Base-by-base conservation (phyloP, 2,797 vertebrate species). In the Coccyzus lansbergi region DNA sequence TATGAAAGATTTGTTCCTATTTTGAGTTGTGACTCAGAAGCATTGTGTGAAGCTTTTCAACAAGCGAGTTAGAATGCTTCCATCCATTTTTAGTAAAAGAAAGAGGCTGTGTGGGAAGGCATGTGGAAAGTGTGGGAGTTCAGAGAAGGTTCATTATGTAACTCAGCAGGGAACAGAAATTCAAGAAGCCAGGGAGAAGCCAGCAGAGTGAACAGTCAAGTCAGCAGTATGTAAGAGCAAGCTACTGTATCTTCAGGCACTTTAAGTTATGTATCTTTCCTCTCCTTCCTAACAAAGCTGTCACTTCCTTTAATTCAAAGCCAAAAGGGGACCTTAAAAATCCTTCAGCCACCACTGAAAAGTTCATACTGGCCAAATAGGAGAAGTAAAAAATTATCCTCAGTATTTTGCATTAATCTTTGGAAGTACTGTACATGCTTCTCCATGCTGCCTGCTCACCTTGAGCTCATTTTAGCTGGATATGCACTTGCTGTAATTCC, bases 81-180 rank as follows among this genome's bases (percentile, higher is more conserved):
- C 52, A 67, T 51, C 76, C 70, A 2, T 83, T 95, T 96, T 95
- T 91, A 97, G 84, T 38, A 69, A 36, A 64, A 90, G 68, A 92
- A 92, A 91, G 60, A 19, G 79, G 63, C 87, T 77, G 56, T 76
- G 94, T 95, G 79, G 92, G 94, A 89, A 93, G 76, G 70, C 88
- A 87, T 89, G 84, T 34, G 59, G 62, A 95, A 92, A 95, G 70
- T 76, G 89, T 76, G 59, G 95, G 94, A 93, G 85, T 91, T 95
- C 40, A 91, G 82, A 91, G 76, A 94, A 92, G 12, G 2, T 83
- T 94, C 87, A 86, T 95, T 93, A 92, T 63, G 60, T 81, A 96
- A 92, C 84, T 46, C 94, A 72, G 70, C 74, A 31, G 93, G 91
- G 89, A 95, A 48, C 12, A 92, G 76, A 58, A 60, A 38, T 83